Base-by-base conservation (phyloP, 2,113 vertebrate genomes). In the Anseranas semipalmata region DNA sequence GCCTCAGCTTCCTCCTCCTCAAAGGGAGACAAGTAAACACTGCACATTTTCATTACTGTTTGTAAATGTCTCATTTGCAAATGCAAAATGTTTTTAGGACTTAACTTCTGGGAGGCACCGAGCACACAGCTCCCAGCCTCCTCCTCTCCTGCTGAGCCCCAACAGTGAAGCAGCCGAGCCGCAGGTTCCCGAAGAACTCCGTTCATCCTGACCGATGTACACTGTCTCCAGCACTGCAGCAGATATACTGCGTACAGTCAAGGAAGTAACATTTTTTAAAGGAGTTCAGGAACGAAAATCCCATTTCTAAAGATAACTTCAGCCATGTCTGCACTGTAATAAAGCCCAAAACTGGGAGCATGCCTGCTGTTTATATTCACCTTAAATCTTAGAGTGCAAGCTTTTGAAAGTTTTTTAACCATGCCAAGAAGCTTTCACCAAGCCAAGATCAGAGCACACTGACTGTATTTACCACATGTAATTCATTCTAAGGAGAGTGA, bases 11-110 rank as follows among this genome's bases (percentile, higher is more conserved):
- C 72, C 63, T 9, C 71, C 46, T 83, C 71, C 39, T 85, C 85
- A 70, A 78, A 73, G 75, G 50, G 59, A 73, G 35, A 32, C 0
- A 1, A 65, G 67, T 12, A 83, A 92, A 88, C 33, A 73, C 14
- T 5, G 0, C 85, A 53, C 0, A 28, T 76, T 58, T 60, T 66
- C 85, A 20, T 79, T 76, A 21, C 58, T 88, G 58, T 88, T 92
- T 79, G 82, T 85, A 93, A 95, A 88, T 4, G 1, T 15, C 67
- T 95, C 71, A 60, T 90, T 91, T 82, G 88, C 71, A 91, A 95
- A 78, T 85, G 78, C 27, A 48, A 85, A 83, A 39, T 32, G 53
- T 1, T 76, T 82, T 88, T 43, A 70, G 82, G 62, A 45, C 63
- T 87, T 53, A 20, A 41, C 73, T 91, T 68, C 45, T 66, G 78